These are phyloP conservation scores for Semotilus atromaculatus DNA, from an alignment of 2,797 vertebrate genomes.

Conservation along the genomic window DNA sequence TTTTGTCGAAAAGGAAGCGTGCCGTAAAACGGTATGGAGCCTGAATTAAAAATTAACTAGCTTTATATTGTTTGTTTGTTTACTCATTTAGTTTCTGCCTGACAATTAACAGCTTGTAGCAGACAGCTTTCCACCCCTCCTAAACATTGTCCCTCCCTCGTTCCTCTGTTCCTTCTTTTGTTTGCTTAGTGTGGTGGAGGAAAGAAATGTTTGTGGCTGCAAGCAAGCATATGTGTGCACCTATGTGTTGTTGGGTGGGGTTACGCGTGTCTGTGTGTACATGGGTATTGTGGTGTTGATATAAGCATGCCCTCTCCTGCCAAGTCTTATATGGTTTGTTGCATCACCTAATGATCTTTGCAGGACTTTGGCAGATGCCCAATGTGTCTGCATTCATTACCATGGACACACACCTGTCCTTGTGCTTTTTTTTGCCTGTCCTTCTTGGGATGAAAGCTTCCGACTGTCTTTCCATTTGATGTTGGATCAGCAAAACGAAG, in stretches of 20 bases:
- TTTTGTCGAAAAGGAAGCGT: conserved; percentile 39
- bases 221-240: conserved; percentile 61
- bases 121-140: conserved; percentile 27
- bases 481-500: conserved; percentile 34
- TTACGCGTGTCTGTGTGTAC: background rate
- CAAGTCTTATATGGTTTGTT: conserved; percentile 32
- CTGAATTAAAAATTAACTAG: conserved; percentile 55
- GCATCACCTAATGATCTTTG: conserved; percentile 45
- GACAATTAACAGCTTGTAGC: conserved; percentile 63
- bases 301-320: conserved; percentile 61
- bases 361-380: conserved; percentile 55
- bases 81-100: conserved; percentile 48
- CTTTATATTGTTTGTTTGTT: conserved; percentile 46
- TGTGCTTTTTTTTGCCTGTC: conserved; percentile 46
- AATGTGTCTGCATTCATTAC: conserved; percentile 46
- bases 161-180: conserved; percentile 52
- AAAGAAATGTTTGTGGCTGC: conserved; percentile 59
- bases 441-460: conserved; percentile 65
- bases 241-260: conserved; percentile 33
- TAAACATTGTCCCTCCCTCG: conserved; percentile 29
- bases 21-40: conserved; percentile 31
- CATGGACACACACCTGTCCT: conserved; percentile 33
- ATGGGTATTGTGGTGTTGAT: conserved; percentile 54
- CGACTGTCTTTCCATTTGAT: conserved; percentile 67
- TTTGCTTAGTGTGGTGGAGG: conserved; percentile 62